Percentiles rank a stretch among this genome's conserved stretches.
Conservation (phyloP, 2,888 invertebrate species). For the Encarsia formosa region DNA sequence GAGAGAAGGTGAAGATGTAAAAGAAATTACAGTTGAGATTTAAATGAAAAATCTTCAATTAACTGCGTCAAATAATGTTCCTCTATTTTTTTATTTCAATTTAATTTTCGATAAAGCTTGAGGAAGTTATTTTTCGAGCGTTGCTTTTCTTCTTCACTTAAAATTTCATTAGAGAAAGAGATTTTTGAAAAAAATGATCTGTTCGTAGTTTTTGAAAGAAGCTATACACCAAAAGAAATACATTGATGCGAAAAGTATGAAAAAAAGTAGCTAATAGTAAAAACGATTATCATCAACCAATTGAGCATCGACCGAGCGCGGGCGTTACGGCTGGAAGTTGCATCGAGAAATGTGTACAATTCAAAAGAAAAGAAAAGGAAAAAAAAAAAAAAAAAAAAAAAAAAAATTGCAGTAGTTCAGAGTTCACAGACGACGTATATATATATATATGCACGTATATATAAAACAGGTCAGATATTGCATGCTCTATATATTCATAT, state of each 20-base stretch:
- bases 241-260: background rate
- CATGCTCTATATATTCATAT: conserved; percentile 45
- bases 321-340: background rate
- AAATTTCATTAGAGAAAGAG: background rate
- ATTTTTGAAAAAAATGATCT: background rate
- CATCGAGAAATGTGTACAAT: conserved; percentile 10
- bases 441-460: conserved; percentile 16
- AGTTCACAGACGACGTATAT: conserved; percentile 32
- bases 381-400: conserved; percentile 1
- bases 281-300: conserved; percentile 12
- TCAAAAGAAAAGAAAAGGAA: conserved; percentile 2
- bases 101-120: too few relatives aligned
- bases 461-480: conserved; percentile 34
- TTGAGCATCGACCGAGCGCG: conserved; percentile 3
- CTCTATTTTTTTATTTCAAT: too few relatives aligned
- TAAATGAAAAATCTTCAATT: too few relatives aligned
- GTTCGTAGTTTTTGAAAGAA: too few relatives aligned
- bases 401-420: conserved; percentile 32
- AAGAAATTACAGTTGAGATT: background rate
- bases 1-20: conserved; percentile 1
- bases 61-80: too few relatives aligned
- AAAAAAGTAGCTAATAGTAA: background rate
- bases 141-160: conserved; percentile 19
- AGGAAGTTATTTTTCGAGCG: too few relatives aligned
- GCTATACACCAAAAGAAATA: too few relatives aligned